phyloP scores from a whole-genome alignment of 1,140 invertebrate species.

The Hetaerina americana region DNA sequence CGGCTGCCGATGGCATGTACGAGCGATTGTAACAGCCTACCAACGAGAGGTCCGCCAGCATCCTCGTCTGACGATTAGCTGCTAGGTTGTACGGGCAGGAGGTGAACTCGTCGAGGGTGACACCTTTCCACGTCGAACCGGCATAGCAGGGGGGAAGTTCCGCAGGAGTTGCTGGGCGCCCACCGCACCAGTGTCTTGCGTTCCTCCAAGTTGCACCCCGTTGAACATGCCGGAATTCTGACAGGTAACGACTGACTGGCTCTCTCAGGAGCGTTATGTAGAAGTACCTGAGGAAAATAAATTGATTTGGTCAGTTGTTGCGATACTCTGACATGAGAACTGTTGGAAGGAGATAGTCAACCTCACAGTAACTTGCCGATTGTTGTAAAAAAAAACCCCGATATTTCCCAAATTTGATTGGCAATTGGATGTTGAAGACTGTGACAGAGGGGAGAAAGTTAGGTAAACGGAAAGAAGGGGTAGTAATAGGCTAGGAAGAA shows the following conservation, averaged over 20 bases:
- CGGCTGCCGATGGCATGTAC: slow-evolving; percentile 44
- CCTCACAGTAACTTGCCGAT: too few species aligned
- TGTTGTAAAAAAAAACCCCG: too few species aligned
- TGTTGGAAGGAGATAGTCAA: too few species aligned
- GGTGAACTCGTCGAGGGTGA: slow-evolving; percentile 72
- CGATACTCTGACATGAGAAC: neutral
- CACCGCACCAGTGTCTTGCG: slow-evolving; percentile 77
- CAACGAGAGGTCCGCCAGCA: slow-evolving; percentile 88
- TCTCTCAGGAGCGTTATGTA: slow-evolving; percentile 92
- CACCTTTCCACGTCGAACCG: slow-evolving; percentile 49
- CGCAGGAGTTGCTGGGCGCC: slow-evolving; percentile 56
- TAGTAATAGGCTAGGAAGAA: too few species aligned
- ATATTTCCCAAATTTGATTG: too few species aligned
- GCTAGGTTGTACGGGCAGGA: slow-evolving; percentile 85
- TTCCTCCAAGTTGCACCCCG: slow-evolving; percentile 91
- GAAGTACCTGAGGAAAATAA: slow-evolving; percentile 55
- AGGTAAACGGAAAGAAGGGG: too few species aligned
- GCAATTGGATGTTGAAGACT: too few species aligned
- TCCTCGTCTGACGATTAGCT: slow-evolving; percentile 90
- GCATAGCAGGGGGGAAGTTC: slow-evolving; percentile 69
- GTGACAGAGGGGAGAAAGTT: too few species aligned
- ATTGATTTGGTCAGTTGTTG: neutral
- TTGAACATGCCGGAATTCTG: slow-evolving; percentile 90
- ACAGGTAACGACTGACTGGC: slow-evolving; percentile 78
- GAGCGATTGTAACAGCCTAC: slow-evolving; percentile 90